Evolutionary conservation across 2,113 vertebrate species (phyloP).

Genomic region (Ochotona princeps): DNA sequence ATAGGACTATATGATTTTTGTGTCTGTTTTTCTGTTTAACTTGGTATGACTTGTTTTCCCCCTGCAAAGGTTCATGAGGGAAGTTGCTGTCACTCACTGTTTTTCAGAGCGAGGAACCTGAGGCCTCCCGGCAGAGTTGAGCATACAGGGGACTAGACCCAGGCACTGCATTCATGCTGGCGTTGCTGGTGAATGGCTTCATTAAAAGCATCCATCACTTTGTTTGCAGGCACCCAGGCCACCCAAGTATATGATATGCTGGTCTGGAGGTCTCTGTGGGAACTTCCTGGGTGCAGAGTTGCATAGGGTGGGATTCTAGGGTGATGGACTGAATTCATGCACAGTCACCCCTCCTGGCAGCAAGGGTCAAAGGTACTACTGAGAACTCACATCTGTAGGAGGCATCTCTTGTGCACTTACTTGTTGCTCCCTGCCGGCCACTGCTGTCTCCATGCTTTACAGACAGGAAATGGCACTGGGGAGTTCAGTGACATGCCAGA

Average conservation of each 20-base stretch:
- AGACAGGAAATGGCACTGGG: background rate
- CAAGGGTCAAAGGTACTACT: background rate
- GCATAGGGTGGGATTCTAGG: background rate
- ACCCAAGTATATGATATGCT: background rate
- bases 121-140: background rate
- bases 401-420: background rate
- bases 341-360: background rate
- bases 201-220: background rate
- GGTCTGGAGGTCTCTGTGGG: background rate
- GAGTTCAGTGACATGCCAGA: conserved; percentile 4
- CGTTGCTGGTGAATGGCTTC: background rate
- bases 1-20: background rate
- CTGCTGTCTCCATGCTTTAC: background rate
- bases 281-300: background rate
- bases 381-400: background rate
- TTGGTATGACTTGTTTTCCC: background rate
- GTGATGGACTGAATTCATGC: background rate
- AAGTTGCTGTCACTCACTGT: background rate
- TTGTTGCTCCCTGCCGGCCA: background rate
- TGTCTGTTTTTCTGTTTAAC: background rate
- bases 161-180: background rate
- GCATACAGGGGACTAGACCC: fast-evolving
- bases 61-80: background rate
- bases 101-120: background rate
- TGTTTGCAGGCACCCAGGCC: background rate